Base-by-base conservation (phyloP, 2,797 vertebrate species). In the Petrocephalus sullivani region DNA sequence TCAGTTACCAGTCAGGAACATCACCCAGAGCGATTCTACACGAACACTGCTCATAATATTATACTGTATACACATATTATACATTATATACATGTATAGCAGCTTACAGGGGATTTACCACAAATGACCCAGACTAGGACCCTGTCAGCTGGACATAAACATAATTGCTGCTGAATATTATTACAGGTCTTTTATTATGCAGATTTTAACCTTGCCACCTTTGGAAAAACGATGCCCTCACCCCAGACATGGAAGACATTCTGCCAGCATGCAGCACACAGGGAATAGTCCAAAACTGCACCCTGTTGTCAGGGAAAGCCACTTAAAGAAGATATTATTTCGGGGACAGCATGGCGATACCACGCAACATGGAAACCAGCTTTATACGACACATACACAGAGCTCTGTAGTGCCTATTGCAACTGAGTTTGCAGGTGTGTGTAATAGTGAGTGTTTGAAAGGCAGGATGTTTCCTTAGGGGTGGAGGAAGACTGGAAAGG, bases 1-100 rank as follows among this genome's bases (percentile, higher is more conserved):
- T 89, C 82, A 82, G 23, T 7, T 56, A 81, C 33, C 75, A 88
- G 90, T 89, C 86, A 91, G 64, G 57, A 89, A 67, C 19, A 49
- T 37, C 78, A 85, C 64, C 88, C 78, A 87, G 84, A 85, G 86
- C 54, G 81, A n/a, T 49, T 14, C 16, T 23, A 12, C 9, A 28
- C 51, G 41, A 87, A 87, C n/a, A 23, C 6, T 33, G 64, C 28
- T 64, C 21, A 61, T 86, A 5, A 37, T n/a, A 78, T 49, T 7
- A n/a, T 0, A n/a, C 41, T 78, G 46, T 78, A 78, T 46, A 78
- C 46, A 9, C 37, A 49, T 28, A 78, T n/a, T 37, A 41, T 19
- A 75, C 67, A 9, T 86, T 9, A 61, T 23, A 86, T 23, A n/a
- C n/a, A n/a, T n/a, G n/a, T n/a, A 84, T 10, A 54, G 81, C 81